phyloP scores from a whole-genome alignment of 2,797 vertebrate genomes.

The Chelon auratus region DNA sequence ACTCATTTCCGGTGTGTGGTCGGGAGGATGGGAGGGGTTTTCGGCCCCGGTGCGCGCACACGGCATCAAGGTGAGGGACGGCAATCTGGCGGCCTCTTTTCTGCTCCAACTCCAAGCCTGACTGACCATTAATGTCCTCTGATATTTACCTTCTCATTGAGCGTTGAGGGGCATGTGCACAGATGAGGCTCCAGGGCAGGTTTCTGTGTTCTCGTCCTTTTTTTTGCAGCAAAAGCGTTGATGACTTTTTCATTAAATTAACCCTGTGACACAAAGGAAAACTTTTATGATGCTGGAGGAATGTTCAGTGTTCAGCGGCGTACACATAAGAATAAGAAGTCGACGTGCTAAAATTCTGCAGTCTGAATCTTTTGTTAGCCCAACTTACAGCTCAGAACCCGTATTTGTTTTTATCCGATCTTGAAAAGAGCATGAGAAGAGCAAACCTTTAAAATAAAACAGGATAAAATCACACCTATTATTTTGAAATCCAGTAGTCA shows the following conservation, averaged over 20 bases:
- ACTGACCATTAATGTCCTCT: slow-evolving; percentile 59
- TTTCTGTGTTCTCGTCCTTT: not conserved
- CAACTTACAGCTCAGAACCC: not conserved
- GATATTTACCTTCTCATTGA: slow-evolving; percentile 36
- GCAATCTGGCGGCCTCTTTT: slow-evolving; percentile 57
- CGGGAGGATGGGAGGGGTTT: slow-evolving; percentile 23
- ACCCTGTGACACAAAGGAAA: not conserved
- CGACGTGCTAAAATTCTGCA: not conserved
- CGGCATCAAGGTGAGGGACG: slow-evolving; percentile 65
- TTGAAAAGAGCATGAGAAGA: slow-evolving; percentile 3
- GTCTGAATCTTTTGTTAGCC: not conserved
- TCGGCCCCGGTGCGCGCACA: slow-evolving; percentile 4
- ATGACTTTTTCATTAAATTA: not conserved
- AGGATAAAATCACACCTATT: not conserved
- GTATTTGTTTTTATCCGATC: not conserved
- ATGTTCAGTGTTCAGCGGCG: no score
- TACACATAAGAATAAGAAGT: no score
- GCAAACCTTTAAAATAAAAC: slow-evolving; percentile 7
- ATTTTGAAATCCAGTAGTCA: not conserved
- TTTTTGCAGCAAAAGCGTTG: not conserved
- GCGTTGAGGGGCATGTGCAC: slow-evolving; percentile 4
- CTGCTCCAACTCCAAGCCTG: slow-evolving; percentile 44
- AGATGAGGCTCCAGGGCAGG: not conserved
- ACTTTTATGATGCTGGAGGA: not conserved
- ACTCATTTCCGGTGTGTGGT: slow-evolving; percentile 65